Evolutionary conservation across 2,797 vertebrate species (phyloP).

Genomic region (Dallia pectoralis): DNA sequence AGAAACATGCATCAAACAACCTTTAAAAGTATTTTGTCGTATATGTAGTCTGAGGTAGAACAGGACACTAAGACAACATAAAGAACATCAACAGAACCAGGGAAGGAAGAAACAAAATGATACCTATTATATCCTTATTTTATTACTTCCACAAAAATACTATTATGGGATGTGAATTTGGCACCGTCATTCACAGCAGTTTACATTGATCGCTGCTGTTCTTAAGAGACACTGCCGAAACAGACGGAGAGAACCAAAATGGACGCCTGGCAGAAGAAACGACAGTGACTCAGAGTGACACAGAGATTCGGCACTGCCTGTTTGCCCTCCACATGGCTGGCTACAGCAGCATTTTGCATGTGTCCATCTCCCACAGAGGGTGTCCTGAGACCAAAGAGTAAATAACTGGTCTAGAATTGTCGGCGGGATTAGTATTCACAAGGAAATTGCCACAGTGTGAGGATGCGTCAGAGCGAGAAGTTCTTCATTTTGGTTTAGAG

Average conservation of each 20-base stretch:
- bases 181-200: slow-evolving; percentile 25
- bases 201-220: slow-evolving; percentile 28
- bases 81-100: slow-evolving; percentile 57
- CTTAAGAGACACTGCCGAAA: not conserved
- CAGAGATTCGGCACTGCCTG: not conserved
- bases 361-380: slow-evolving; percentile 29
- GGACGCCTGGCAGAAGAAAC: not conserved
- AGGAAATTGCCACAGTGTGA: slow-evolving; percentile 15
- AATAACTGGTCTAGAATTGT: slow-evolving; percentile 19
- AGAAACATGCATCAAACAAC: slow-evolving; percentile 72
- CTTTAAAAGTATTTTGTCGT: slow-evolving; percentile 34
- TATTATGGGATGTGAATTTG: slow-evolving; percentile 21
- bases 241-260: not conserved
- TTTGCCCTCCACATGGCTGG: slow-evolving; percentile 17
- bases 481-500: slow-evolving; percentile 36
- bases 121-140: slow-evolving; percentile 43
- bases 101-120: slow-evolving; percentile 60
- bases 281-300: not conserved
- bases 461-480: slow-evolving; percentile 23
- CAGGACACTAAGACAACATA: slow-evolving; percentile 61
- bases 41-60: slow-evolving; percentile 68
- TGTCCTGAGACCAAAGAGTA: slow-evolving; percentile 25
- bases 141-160: slow-evolving; percentile 52
- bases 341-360: slow-evolving; percentile 18
- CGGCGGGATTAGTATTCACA: not conserved